Evolutionary conservation across 2,888 invertebrate species (phyloP).

Genomic region (Timandra comae): DNA sequence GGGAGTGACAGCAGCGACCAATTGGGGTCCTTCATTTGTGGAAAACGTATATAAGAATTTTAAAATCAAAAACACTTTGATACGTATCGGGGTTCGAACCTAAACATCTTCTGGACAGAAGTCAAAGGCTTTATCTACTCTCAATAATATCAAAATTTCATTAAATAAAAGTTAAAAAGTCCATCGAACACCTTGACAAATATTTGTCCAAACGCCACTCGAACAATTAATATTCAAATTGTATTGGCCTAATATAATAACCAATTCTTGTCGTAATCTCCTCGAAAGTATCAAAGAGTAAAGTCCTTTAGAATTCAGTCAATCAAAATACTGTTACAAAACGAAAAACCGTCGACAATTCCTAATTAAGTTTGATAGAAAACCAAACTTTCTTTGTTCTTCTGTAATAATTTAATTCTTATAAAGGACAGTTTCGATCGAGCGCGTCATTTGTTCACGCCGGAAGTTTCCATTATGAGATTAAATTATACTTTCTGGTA

Average conservation of each 20-base stretch:
- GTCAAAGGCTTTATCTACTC: no score
- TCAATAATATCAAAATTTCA: neutral
- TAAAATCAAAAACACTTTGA: no score
- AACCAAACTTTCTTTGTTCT: conserved; percentile 38
- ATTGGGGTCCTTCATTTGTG: no score
- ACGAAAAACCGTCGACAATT: conserved; percentile 29
- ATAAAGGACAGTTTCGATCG: conserved; percentile 30
- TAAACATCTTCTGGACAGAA: no score
- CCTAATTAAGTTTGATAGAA: conserved; percentile 41
- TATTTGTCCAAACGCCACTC: neutral
- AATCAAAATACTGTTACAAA: conserved; percentile 27
- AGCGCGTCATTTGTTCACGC: conserved; percentile 20
- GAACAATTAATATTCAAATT: neutral
- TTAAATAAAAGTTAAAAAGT: neutral
- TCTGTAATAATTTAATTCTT: conserved; percentile 26
- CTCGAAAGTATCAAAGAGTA: conserved; percentile 5
- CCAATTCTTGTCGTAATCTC: neutral
- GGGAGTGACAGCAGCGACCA: no score
- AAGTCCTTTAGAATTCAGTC: conserved; percentile 16
- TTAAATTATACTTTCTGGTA: no score
- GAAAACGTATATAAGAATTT: no score
- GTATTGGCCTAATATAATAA: neutral
- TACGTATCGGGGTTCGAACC: no score
- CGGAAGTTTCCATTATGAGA: conserved; percentile 9
- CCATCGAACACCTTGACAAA: neutral